phyloP scores from a whole-genome alignment of 1,140 invertebrate species.

The Drosophila pandora region DNA sequence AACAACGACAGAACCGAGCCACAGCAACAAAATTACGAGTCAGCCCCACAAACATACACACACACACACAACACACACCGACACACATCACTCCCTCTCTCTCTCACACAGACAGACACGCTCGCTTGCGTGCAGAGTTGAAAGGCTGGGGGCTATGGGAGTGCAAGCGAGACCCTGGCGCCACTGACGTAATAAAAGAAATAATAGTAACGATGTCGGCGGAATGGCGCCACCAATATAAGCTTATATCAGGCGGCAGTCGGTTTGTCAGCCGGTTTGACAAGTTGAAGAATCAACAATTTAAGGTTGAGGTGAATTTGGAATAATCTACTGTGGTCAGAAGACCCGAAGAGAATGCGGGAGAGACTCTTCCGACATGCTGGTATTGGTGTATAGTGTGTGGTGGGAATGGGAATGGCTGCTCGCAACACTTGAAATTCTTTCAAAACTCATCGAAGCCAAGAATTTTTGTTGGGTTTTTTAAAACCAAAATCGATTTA shows the following conservation, averaged over 20 bases:
- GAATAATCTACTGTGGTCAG: constrained; percentile 44
- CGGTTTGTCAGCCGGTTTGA: constrained; percentile 79
- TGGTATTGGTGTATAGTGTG: constrained; percentile 7
- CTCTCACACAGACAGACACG: constrained; percentile 23
- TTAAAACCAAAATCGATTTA: background rate
- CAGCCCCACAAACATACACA: constrained; percentile 56
- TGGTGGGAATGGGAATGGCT: constrained; percentile 23
- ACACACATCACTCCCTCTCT: constrained; percentile 21
- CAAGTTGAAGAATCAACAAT: constrained; percentile 81
- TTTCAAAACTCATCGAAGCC: constrained; percentile 7
- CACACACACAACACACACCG: constrained; percentile 7
- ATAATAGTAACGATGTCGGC: constrained; percentile 83
- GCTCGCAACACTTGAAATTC: constrained; percentile 22
- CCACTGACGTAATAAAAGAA: constrained; percentile 84
- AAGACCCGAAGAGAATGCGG: constrained; percentile 34
- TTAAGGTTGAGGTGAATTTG: constrained; percentile 77
- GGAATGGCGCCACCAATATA: constrained; percentile 83
- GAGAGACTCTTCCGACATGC: constrained; percentile 17
- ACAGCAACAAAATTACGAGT: constrained; percentile 45
- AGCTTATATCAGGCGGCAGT: constrained; percentile 76
- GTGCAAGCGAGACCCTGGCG: constrained; percentile 69
- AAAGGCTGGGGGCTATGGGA: constrained; percentile 56
- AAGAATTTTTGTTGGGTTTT: constrained; percentile 3
- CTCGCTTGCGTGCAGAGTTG: constrained; percentile 69
- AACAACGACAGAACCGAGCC: background rate